Evolutionary conservation across 2,797 vertebrate genomes (phyloP), one percentile per base, ranked within the genome.

Genomic region (Neopelma chrysocephalum): DNA sequence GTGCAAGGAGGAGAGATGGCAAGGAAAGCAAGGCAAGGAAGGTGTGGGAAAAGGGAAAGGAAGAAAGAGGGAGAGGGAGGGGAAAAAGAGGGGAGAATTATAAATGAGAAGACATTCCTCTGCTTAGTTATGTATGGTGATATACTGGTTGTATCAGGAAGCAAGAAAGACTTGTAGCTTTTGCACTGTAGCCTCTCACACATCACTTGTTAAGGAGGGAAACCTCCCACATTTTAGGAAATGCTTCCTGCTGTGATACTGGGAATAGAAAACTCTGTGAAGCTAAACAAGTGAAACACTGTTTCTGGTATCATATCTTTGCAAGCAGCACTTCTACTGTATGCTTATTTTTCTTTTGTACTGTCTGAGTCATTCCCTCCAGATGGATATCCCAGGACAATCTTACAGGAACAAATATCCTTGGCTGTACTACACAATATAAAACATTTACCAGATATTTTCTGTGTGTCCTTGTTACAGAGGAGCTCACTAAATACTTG

Each of bases 401-500:
- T 66, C 29, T 71, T 81, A 38, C 2, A 10, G 57, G 45, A 93
- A n/a, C 82, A 93, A 95, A 90, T 65, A 91, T 54, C 73, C 73
- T 91, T 86, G 72, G 47, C 77, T 83, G 50, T 47, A 40, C 34
- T 51, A 31, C 54, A 51, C 36, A 38, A 40, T 34, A 62, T 54
- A 51, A 94, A 95, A 69, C 56, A 64, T 82, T 87, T 77, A 42
- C 50, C 76, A 81, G 42, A 29, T 85, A 58, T 73, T 94, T 36
- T 82, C 20, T 66, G 8, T 58, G 48, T 53, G 77, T 84, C 88
- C 85, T 90, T 94, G 62, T 69, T 81, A 51, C 31, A 83, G 80
- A 88, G 89, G 31, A 90, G 58, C 70, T 93, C 73, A 66, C 93
- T 87, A 62, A 78, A 54, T 69, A 72, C 85, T 95, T 95, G 88